Conservation (phyloP, 2,797 vertebrate genomes). For the Eutrigla gurnardus region DNA sequence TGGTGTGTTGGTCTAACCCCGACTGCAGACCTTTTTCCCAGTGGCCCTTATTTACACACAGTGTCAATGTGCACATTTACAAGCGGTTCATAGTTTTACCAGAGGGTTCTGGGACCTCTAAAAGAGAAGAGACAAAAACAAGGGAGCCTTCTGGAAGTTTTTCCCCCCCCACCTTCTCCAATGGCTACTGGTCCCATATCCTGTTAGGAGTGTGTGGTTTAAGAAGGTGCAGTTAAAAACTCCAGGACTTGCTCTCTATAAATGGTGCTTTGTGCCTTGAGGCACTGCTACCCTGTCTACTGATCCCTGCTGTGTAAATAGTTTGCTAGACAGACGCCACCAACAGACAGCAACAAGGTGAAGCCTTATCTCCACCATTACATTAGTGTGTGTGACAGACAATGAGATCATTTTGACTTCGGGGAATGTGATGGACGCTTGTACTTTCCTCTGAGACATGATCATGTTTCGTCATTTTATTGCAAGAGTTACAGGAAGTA, state of each 20-base stretch:
- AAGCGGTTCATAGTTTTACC: conserved; percentile 54
- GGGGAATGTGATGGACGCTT: conserved; percentile 27
- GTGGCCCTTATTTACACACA: conserved; percentile 66
- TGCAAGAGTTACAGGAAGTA: conserved; percentile 28
- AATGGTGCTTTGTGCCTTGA: conserved; percentile 65
- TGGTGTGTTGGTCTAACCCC: conserved; percentile 64
- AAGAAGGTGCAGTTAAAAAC: conserved; percentile 66
- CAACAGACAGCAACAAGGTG: conserved; percentile 50
- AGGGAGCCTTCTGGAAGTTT: conserved; percentile 66
- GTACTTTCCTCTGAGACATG: conserved; percentile 42
- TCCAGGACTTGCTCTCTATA: conserved; percentile 54
- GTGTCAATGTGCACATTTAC: conserved; percentile 71
- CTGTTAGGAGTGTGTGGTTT: conserved; percentile 69
- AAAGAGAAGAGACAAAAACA: conserved; percentile 61
- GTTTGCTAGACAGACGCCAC: conserved; percentile 63
- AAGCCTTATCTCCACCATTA: conserved; percentile 53
- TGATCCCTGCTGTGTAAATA: conserved; percentile 69
- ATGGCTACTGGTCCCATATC: conserved; percentile 55
- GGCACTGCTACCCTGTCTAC: conserved; percentile 54
- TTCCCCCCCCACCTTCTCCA: conserved; percentile 33
- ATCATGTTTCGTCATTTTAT: conserved; percentile 43
- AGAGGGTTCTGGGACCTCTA: conserved; percentile 40
- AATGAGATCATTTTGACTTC: conserved; percentile 45
- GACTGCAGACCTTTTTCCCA: conserved; percentile 48
- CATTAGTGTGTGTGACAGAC: conserved; percentile 40